Evolutionary conservation across 2,888 invertebrate genomes (phyloP).

Genomic region (Ophonus ardosiacus): DNA sequence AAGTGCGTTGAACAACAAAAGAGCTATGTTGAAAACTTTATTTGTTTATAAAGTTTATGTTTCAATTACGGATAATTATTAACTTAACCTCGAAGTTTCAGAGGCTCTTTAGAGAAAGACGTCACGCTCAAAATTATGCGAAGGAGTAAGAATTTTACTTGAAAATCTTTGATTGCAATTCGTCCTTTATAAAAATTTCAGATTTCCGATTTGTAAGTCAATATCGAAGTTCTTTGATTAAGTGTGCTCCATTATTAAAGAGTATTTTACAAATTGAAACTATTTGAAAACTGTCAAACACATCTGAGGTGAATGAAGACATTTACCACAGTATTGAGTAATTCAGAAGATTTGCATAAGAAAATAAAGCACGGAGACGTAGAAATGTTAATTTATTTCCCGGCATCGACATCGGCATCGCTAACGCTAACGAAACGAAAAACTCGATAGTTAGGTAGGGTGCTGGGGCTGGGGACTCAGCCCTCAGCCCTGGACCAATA

Average conservation of each 20-base stretch:
- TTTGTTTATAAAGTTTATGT: too few relatives aligned
- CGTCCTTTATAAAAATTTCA: background rate
- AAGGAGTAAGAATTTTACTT: background rate
- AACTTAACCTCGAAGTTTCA: too few relatives aligned
- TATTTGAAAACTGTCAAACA: constrained; percentile 21
- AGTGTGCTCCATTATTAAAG: background rate
- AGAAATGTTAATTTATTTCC: constrained; percentile 75
- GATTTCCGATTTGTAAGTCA: background rate
- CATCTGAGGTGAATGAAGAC: constrained; percentile 9
- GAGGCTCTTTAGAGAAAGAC: too few relatives aligned
- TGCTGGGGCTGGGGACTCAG: constrained; percentile 22
- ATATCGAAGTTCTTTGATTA: background rate
- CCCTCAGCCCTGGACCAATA: constrained; percentile 23
- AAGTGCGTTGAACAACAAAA: too few relatives aligned
- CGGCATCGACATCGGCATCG: background rate
- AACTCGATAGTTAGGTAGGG: constrained; percentile 49
- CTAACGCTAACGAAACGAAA: constrained; percentile 58
- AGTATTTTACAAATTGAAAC: constrained; percentile 3
- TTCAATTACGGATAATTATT: too few relatives aligned
- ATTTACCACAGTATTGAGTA: constrained; percentile 29
- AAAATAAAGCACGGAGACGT: constrained; percentile 74
- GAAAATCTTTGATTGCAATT: background rate
- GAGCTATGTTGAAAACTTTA: too few relatives aligned
- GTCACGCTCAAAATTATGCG: too few relatives aligned
- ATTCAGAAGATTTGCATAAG: constrained; percentile 36